Conservation (phyloP, 1,140 invertebrate species). For the Drosophila kohkoa region DNA sequence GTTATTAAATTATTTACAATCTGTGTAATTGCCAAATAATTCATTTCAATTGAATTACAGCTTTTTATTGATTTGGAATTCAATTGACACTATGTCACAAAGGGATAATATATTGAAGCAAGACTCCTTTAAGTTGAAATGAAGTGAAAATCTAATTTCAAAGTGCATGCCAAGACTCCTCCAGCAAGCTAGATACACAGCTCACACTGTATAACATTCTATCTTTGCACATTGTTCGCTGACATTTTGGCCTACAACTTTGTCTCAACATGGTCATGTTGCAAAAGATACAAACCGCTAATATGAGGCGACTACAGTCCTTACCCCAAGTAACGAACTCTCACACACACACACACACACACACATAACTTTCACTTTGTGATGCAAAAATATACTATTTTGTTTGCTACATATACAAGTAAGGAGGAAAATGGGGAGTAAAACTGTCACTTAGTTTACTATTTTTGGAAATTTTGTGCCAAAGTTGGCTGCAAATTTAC, state of each 20-base stretch:
- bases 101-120: background rate
- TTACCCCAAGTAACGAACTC: background rate
- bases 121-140: slow-evolving; percentile 1
- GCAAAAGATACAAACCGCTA: slow-evolving; percentile 61
- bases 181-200: background rate
- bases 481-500: slow-evolving; percentile 59
- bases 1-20: background rate
- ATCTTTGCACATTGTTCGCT: slow-evolving; percentile 46
- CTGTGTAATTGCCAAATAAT: too few species aligned
- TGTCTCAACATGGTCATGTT: slow-evolving; percentile 46
- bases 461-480: slow-evolving; percentile 65
- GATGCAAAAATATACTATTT: slow-evolving; percentile 60
- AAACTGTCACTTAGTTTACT: slow-evolving; percentile 72
- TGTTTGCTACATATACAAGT: slow-evolving; percentile 33
- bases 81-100: background rate
- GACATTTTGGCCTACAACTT: slow-evolving; percentile 55
- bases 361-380: slow-evolving; percentile 71
- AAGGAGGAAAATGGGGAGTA: slow-evolving; percentile 16
- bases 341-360: slow-evolving; percentile 24
- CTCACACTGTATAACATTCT: background rate
- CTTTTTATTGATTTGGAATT: background rate
- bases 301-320: slow-evolving; percentile 48
- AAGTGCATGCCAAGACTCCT: slow-evolving; percentile 29
- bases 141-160: slow-evolving; percentile 16
- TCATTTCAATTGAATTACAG: background rate